These are phyloP conservation scores for Pachyuromys duprasi DNA, from an alignment of 2,797 vertebrate genomes.

Conservation along the genomic window DNA sequence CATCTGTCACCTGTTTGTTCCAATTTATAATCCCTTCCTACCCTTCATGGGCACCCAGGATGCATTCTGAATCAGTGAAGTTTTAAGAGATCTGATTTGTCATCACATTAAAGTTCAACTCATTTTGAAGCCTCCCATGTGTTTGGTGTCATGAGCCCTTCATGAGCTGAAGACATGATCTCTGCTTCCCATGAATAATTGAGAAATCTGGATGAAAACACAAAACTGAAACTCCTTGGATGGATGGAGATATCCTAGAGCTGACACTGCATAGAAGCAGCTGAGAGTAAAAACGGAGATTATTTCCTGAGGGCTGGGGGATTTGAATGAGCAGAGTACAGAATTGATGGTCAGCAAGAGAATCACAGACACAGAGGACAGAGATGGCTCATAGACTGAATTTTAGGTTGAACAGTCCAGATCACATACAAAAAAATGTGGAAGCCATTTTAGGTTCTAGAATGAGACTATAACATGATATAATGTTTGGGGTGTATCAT, in stretches of 20 bases:
- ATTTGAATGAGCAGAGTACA: background rate
- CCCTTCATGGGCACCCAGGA: conserved; percentile 39
- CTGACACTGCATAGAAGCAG: background rate
- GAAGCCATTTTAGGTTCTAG: conserved; percentile 29
- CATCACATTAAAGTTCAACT: conserved; percentile 44
- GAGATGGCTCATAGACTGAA: background rate
- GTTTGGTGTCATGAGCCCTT: background rate
- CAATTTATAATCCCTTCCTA: conserved; percentile 37
- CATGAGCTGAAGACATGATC: conserved; percentile 31
- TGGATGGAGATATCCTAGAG: background rate
- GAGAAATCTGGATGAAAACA: conserved; percentile 50
- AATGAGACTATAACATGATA: background rate
- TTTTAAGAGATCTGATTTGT: conserved; percentile 53
- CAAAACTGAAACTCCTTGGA: conserved; percentile 3
- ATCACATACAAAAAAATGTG: background rate
- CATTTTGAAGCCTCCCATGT: conserved; percentile 2
- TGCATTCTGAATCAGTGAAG: conserved; percentile 6
- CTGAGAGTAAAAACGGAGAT: conserved; percentile 1
- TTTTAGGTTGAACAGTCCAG: conserved; percentile 30
- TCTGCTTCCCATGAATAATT: conserved; percentile 1
- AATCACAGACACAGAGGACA: background rate
- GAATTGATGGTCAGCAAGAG: background rate
- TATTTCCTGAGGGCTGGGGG: conserved; percentile 33
- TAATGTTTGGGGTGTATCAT: background rate
- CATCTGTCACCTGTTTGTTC: conserved; percentile 37